phyloP scores from a whole-genome alignment of 2,113 vertebrate species.

The Charina bottae region DNA sequence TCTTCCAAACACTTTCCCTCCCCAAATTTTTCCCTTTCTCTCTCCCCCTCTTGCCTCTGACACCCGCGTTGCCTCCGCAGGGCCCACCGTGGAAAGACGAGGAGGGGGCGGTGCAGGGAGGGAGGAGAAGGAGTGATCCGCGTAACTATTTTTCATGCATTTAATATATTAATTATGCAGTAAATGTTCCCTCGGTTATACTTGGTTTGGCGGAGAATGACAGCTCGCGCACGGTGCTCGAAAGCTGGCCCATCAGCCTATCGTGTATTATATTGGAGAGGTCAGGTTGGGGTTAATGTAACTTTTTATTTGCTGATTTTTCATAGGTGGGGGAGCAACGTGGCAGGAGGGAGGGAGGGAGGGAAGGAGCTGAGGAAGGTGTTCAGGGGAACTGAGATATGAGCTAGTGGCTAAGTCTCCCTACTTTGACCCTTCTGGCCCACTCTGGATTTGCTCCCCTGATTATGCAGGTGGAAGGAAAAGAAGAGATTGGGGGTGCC shows the following conservation, averaged over 20 bases:
- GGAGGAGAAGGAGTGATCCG: constrained; percentile 74
- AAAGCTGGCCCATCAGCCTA: constrained; percentile 91
- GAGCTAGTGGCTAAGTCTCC: constrained; percentile 61
- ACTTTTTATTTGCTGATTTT: constrained; percentile 99
- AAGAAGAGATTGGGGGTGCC: neutral
- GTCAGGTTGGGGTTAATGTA: constrained; percentile 99
- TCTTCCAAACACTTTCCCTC: constrained; percentile 71
- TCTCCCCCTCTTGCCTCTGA: constrained; percentile 64
- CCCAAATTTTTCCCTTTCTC: neutral
- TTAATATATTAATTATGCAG: constrained; percentile 99
- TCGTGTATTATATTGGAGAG: constrained; percentile 98
- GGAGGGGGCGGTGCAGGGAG: constrained; percentile 21
- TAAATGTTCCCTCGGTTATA: constrained; percentile 99
- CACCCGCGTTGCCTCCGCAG: neutral
- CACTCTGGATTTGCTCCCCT: constrained; percentile 49
- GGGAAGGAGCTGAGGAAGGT: constrained; percentile 69
- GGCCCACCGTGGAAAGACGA: constrained; percentile 74
- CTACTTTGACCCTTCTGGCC: constrained; percentile 61
- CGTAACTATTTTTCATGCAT: constrained; percentile 99
- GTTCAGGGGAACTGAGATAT: constrained; percentile 25
- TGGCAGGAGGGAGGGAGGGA: constrained; percentile 42
- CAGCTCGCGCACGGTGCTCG: constrained; percentile 93
- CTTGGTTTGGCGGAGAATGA: constrained; percentile 94
- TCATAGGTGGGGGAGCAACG: constrained; percentile 83
- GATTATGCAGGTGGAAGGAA: constrained; percentile 45